Conservation (phyloP, 2,888 invertebrate species). For the Pemphredon lugubris region DNA sequence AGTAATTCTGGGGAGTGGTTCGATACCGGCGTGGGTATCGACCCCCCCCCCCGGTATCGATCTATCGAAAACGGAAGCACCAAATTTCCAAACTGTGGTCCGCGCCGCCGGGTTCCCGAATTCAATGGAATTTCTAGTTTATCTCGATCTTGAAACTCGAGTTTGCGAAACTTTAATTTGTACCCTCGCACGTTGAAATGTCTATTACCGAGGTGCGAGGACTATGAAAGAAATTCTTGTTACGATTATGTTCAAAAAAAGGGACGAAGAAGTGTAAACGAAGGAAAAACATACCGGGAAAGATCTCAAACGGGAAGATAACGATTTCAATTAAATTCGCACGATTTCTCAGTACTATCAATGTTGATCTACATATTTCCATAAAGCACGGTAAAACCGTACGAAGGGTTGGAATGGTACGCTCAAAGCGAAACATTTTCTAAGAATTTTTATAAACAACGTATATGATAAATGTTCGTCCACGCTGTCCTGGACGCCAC, state of each 20-base stretch:
- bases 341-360: too few relatives aligned
- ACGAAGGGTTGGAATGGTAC: too few relatives aligned
- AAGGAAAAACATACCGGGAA: too few relatives aligned
- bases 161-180: conserved; percentile 45
- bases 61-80: conserved; percentile 34
- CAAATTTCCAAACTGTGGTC: conserved; percentile 32
- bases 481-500: too few relatives aligned
- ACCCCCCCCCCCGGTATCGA: conserved; percentile 3
- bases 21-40: conserved; percentile 15
- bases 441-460: too few relatives aligned
- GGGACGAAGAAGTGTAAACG: too few relatives aligned
- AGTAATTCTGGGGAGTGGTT: conserved; percentile 47
- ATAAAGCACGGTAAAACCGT: too few relatives aligned
- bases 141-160: conserved; percentile 15
- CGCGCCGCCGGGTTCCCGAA: background rate
- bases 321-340: too few relatives aligned
- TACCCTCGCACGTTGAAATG: background rate
- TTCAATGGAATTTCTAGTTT: conserved; percentile 33
- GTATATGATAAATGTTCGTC: too few relatives aligned
- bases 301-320: too few relatives aligned
- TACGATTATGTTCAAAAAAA: background rate
- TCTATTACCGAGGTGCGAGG: background rate
- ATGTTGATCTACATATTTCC: too few relatives aligned
- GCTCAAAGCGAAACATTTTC: too few relatives aligned
- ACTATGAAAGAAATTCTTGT: background rate